These are phyloP conservation scores for Drosophila kanekoi DNA, from an alignment of 2,888 invertebrate species.

Conservation along the genomic window DNA sequence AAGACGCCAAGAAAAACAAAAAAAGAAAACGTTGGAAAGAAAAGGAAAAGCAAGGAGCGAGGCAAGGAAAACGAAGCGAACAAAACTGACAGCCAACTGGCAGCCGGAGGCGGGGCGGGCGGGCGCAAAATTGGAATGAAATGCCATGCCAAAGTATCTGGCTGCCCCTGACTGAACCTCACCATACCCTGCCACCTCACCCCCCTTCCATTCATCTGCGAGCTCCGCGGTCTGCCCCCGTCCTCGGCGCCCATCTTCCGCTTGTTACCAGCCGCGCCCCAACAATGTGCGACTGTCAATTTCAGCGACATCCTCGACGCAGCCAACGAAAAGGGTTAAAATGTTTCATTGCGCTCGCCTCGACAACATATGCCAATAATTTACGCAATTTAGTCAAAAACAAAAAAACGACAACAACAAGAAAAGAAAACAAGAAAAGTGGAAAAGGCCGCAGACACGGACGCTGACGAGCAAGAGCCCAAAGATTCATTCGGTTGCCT, in stretches of 20 bases:
- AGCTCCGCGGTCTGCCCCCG: too few relatives aligned
- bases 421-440: constrained; percentile 22
- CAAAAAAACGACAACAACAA: constrained; percentile 25
- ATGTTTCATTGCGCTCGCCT: constrained; percentile 74
- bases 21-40: constrained; percentile 4
- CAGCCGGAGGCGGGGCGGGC: constrained; percentile 46
- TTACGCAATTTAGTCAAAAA: constrained; percentile 75
- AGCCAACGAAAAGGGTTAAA: constrained; percentile 74
- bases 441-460: constrained; percentile 23
- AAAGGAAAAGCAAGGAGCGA: constrained; percentile 33
- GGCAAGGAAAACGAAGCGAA: constrained; percentile 34
- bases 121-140: constrained; percentile 55
- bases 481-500: constrained; percentile 43
- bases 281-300: constrained; percentile 73
- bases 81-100: constrained; percentile 76
- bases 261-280: constrained; percentile 45
- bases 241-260: background rate
- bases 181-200: background rate
- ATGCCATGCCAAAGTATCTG: constrained; percentile 61
- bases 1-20: constrained; percentile 11
- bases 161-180: constrained; percentile 1
- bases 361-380: constrained; percentile 79
- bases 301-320: constrained; percentile 66
- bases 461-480: constrained; percentile 7
- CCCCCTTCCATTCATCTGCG: background rate